A percentile compares a stretch with the other conserved stretches of the same genome.
These are phyloP conservation scores for Simalia tracyae DNA, from an alignment of 2,797 vertebrate species.

Conservation along the genomic window DNA sequence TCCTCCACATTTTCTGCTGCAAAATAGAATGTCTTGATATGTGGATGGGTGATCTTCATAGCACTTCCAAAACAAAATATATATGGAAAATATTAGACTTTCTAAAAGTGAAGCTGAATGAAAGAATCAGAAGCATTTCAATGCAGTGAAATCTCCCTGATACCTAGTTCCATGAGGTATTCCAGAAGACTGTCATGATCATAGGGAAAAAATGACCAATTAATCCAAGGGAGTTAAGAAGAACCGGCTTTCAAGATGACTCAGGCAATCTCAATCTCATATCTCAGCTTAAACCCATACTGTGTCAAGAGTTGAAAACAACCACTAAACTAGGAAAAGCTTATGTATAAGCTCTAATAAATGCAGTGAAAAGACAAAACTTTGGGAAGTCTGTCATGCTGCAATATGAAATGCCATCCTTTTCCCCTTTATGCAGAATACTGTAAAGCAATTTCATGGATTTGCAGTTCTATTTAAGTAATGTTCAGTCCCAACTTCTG, in stretches of 20 bases:
- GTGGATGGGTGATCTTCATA: conserved; percentile 93
- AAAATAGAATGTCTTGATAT: conserved; percentile 96
- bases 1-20: conserved; percentile 91
- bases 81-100: conserved; percentile 25
- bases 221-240: background rate
- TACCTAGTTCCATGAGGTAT: background rate
- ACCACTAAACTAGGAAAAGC: background rate
- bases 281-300: background rate
- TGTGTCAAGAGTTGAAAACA: background rate
- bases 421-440: background rate
- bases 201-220: background rate
- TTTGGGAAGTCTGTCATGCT: background rate
- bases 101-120: conserved; percentile 11
- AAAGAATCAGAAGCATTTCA: background rate
- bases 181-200: background rate
- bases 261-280: background rate
- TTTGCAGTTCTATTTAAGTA: background rate
- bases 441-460: background rate
- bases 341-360: background rate
- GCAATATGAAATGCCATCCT: background rate
- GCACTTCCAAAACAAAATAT: conserved; percentile 76
- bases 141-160: background rate
- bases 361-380: background rate
- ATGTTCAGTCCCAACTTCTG: background rate
- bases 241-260: background rate